A percentile compares a stretch with the other conserved stretches of the same genome.
Conservation (phyloP, 1,140 invertebrate genomes). For the Melipona quadrifasciata region DNA sequence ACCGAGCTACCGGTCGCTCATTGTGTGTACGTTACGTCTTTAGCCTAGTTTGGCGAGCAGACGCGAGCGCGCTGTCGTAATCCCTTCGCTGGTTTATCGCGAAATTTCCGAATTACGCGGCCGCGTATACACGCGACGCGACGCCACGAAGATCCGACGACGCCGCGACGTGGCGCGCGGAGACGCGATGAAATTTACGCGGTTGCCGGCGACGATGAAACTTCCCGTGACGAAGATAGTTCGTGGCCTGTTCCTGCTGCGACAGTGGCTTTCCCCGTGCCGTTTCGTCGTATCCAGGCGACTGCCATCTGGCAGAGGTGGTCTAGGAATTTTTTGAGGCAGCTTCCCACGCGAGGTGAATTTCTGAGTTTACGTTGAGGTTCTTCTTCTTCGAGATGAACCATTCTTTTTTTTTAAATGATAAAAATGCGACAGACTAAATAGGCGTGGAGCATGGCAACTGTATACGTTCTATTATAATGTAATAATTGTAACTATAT, state of each 20-base stretch:
- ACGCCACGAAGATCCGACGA: neutral
- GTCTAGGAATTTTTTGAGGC: too few relatives aligned
- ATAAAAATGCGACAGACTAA: too few relatives aligned
- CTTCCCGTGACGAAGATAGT: neutral
- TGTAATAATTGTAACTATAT: too few relatives aligned
- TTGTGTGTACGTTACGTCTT: constrained; percentile 21
- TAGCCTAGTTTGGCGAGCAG: constrained; percentile 30
- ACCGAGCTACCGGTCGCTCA: neutral
- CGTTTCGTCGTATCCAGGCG: too few relatives aligned
- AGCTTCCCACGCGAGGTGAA: neutral
- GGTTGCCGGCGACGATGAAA: neutral
- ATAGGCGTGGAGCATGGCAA: too few relatives aligned
- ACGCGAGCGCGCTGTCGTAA: constrained; percentile 5
- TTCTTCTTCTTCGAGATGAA: too few relatives aligned
- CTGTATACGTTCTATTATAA: too few relatives aligned
- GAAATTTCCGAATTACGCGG: constrained; percentile 33
- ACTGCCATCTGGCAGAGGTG: neutral
- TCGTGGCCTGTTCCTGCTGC: neutral
- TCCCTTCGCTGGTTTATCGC: constrained; percentile 33
- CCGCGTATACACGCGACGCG: neutral
- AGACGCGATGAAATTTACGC: constrained; percentile 15
- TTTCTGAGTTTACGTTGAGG: neutral
- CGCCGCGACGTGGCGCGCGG: too few relatives aligned
- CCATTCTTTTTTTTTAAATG: too few relatives aligned
- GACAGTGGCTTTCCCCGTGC: neutral